Conservation (phyloP, 2,797 vertebrate species). For the Kryptolebias ocellatus region DNA sequence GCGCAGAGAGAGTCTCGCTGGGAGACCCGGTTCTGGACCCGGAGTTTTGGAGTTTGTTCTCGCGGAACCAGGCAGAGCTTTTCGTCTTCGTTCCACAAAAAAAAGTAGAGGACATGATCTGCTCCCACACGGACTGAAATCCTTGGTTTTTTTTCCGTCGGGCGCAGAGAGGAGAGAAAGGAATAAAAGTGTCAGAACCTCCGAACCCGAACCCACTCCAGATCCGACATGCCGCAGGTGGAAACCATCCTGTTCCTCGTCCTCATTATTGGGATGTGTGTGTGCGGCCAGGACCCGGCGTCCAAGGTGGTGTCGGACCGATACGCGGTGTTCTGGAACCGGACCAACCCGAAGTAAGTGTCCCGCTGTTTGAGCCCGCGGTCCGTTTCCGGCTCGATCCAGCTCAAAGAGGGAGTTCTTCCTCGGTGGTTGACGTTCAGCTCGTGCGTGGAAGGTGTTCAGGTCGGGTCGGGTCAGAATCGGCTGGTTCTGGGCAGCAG, state of each 20-base stretch:
- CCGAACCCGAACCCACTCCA: slow-evolving; percentile 19
- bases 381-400: neutral
- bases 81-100: neutral
- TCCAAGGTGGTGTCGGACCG: slow-evolving; percentile 95
- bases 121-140: slow-evolving; percentile 6
- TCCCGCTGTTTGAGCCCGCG: neutral
- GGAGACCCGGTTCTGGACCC: neutral
- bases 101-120: slow-evolving; percentile 5
- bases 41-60: neutral
- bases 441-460: too few relatives aligned
- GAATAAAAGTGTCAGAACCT: slow-evolving; percentile 14
- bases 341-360: slow-evolving; percentile 94
- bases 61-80: neutral
- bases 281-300: slow-evolving; percentile 89
- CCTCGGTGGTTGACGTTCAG: neutral
- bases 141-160: neutral
- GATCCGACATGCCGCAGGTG: slow-evolving; percentile 88
- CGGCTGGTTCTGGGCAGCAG: too few relatives aligned
- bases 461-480: too few relatives aligned
- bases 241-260: slow-evolving; percentile 89
- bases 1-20: slow-evolving; percentile 18
- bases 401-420: neutral
- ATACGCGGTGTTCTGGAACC: slow-evolving; percentile 98
- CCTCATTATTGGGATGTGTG: slow-evolving; percentile 88
- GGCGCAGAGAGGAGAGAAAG: neutral